Conservation (phyloP, 2,113 vertebrate species). For the Patagioenas fasciata region DNA sequence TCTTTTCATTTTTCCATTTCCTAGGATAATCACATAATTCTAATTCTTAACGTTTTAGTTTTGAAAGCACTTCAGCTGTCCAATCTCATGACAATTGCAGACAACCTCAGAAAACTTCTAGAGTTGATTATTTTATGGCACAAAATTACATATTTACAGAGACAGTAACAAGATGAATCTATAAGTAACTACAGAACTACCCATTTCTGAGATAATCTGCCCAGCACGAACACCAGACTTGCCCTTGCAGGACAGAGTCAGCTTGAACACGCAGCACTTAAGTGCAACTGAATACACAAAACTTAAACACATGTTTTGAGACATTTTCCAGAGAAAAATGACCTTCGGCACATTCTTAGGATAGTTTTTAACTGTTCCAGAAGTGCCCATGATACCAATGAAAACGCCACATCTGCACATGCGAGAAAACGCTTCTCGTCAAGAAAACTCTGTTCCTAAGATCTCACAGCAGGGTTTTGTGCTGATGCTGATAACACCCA, state of each 20-base stretch:
- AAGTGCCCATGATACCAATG: background rate
- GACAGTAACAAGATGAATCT: background rate
- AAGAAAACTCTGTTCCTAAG: background rate
- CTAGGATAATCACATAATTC: background rate
- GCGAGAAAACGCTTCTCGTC: background rate
- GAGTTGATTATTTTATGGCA: background rate
- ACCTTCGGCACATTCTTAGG: background rate
- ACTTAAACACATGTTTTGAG: background rate
- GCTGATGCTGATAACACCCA: background rate
- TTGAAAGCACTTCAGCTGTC: conserved; percentile 40
- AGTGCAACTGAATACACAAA: background rate
- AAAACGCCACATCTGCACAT: background rate
- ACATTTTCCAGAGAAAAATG: background rate
- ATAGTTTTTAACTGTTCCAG: background rate
- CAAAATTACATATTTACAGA: background rate
- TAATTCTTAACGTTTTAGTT: conserved; percentile 14
- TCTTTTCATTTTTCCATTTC: background rate
- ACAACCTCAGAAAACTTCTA: background rate
- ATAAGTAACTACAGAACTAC: background rate
- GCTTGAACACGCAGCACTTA: background rate
- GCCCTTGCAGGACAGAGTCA: background rate
- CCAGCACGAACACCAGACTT: background rate
- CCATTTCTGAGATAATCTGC: background rate
- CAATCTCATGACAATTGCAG: background rate
- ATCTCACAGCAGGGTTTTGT: background rate